Base-by-base conservation (phyloP, 2,888 invertebrate species). In the Lysandra bellargus region DNA sequence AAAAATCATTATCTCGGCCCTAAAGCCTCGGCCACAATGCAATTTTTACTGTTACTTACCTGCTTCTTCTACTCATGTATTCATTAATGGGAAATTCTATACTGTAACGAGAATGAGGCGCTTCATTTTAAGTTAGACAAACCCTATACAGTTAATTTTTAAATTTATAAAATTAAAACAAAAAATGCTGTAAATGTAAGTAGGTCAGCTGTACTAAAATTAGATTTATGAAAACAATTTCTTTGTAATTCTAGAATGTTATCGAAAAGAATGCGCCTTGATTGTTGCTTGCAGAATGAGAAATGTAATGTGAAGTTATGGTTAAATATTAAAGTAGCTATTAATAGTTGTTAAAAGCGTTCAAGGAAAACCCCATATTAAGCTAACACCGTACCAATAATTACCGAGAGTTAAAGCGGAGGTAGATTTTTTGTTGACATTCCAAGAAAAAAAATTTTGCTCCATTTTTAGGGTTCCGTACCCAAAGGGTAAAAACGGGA, bases 201-300 rank as follows among this genome's bases (percentile, higher is more conserved):
- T 37, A 33, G 69, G 69, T 69, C 37, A 33, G 14, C 17, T 1
- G 33, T 69, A 69, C 69, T 69, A 69, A 33, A 33, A 69, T 37
- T 69, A 69, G 1, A 14, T n/a, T 17, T 69, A 64, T 37, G 14
- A 69, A 69, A 37, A 17, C 17, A 33, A 37, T 33, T 37, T 69
- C 33, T 69, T 17, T 69, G 30, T 30, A 69, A 33, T 33, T 69
- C 5, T 69, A 69, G 69, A 69, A 69, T 37, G 33, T 69, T 69
- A 69, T 69, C 33, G 69, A 33, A 69, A 69, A 37, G 69, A 69
- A 69, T 69, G 69, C 33, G 17, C 33, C 69, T 69, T 69, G 69
- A 37, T 33, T 37, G 69, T 69, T 69, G 69, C 69, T 69, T 14
- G 69, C 69, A 37, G 33, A 37, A 69, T 64, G 64, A 12, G 33